These are phyloP conservation scores for Anguilla japonica DNA, from an alignment of 2,113 vertebrate species.

Conservation along the genomic window DNA sequence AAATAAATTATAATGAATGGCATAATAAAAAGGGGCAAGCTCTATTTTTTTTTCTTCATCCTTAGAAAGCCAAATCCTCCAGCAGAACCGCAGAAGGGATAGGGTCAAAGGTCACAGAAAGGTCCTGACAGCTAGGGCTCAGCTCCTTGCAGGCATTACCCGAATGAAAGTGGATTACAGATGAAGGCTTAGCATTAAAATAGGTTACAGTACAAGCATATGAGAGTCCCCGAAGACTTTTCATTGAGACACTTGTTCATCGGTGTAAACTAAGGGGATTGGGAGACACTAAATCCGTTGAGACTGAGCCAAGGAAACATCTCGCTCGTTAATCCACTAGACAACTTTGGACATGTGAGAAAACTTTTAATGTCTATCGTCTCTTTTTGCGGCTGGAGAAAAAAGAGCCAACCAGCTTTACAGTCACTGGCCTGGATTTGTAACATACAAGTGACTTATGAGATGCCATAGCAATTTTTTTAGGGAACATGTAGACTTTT, in stretches of 20 bases:
- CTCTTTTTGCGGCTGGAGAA: not conserved
- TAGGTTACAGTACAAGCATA: not conserved
- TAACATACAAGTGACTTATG: too few species aligned
- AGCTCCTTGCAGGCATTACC: not conserved
- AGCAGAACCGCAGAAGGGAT: not conserved
- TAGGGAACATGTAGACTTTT: too few species aligned
- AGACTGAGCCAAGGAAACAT: not conserved
- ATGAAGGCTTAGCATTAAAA: constrained; percentile 14
- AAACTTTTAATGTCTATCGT: not conserved
- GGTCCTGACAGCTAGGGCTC: not conserved
- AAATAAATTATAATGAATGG: not conserved
- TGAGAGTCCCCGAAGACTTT: not conserved
- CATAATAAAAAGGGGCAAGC: not conserved
- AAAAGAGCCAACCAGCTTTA: not conserved
- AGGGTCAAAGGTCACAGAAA: not conserved
- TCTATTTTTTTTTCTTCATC: not conserved
- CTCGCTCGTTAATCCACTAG: not conserved
- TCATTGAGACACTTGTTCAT: not conserved
- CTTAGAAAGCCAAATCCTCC: not conserved
- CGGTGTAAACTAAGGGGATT: constrained; percentile 11
- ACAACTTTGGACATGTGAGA: not conserved
- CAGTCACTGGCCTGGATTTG: too few species aligned
- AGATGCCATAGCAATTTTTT: too few species aligned
- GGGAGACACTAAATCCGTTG: not conserved
- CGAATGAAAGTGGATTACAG: constrained; percentile 1